Evolutionary conservation across 2,113 vertebrate genomes (phyloP).

Genomic region (Podiceps cristatus): DNA sequence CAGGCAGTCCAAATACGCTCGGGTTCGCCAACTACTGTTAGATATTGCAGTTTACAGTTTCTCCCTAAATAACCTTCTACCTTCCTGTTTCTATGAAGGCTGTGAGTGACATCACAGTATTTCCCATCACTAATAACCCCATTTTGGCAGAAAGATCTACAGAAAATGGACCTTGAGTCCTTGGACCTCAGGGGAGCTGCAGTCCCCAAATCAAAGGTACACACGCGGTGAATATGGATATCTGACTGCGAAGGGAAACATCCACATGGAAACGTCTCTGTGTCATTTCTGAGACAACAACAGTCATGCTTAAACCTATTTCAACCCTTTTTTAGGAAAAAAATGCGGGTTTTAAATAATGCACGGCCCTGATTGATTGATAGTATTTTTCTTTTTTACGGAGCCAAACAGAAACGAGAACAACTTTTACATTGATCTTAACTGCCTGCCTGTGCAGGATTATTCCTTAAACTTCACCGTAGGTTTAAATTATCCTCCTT

Average conservation of each 20-base stretch:
- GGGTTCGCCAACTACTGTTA: background rate
- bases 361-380: background rate
- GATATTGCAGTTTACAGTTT: background rate
- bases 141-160: background rate
- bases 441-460: background rate
- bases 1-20: background rate
- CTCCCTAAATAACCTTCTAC: background rate
- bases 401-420: background rate
- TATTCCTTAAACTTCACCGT: background rate
- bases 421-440: background rate
- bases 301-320: background rate
- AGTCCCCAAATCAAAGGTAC: rapidly evolving
- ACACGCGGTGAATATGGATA: background rate
- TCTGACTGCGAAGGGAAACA: background rate
- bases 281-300: background rate
- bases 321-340: background rate
- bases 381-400: background rate
- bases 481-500: background rate
- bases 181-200: background rate
- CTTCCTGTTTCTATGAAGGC: background rate
- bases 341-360: background rate
- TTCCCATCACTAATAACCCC: background rate
- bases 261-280: background rate
- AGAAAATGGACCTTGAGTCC: background rate
- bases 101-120: background rate